phyloP scores from a whole-genome alignment of 2,113 vertebrate species.

The Phalacrocorax aristotelis region DNA sequence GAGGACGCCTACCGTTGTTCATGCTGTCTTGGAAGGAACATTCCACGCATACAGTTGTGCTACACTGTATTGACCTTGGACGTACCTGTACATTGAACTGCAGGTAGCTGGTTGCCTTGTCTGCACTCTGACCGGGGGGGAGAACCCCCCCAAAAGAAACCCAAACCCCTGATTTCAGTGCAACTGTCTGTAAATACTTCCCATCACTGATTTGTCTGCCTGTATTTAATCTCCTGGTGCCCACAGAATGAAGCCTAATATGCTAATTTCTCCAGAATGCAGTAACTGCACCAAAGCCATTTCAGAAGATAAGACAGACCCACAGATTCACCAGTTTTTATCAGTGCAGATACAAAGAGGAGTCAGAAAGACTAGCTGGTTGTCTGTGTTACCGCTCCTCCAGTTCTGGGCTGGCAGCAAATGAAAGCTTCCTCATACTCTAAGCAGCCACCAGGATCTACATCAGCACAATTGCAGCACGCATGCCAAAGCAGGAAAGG shows the following conservation, averaged over 20 bases:
- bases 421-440: neutral
- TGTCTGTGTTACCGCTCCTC: neutral
- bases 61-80: neutral
- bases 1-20: neutral
- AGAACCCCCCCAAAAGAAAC: neutral
- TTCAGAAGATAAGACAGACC: neutral
- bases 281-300: neutral
- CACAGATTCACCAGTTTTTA: neutral
- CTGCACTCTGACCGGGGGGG: neutral
- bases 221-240: neutral
- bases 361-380: neutral
- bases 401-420: neutral
- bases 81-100: neutral
- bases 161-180: neutral
- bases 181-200: neutral
- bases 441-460: neutral
- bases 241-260: neutral
- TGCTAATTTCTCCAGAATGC: neutral
- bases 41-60: neutral
- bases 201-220: neutral
- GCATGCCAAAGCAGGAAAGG: neutral
- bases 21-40: neutral
- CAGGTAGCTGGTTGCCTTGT: neutral
- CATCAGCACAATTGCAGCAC: neutral
- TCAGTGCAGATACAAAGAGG: neutral